phyloP scores from a whole-genome alignment of 1,140 invertebrate genomes.

The Triops longicaudatus region DNA sequence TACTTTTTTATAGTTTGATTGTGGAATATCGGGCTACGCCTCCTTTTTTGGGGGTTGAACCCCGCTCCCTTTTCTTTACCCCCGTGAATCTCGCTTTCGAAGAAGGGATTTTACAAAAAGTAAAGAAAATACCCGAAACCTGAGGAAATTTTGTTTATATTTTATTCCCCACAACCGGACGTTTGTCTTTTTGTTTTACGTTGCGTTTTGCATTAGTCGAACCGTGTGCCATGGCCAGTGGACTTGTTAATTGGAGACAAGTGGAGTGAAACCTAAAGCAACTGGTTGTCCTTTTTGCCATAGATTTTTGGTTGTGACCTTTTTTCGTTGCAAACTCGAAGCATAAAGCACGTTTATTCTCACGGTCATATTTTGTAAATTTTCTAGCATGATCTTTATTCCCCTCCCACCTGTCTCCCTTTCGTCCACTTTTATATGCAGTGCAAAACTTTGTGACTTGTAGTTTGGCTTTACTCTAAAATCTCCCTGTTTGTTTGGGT shows the following conservation, averaged over 20 bases:
- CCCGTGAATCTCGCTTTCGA: neutral
- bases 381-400: neutral
- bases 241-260: neutral
- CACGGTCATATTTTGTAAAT: neutral
- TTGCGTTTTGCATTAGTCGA: slow-evolving; percentile 15
- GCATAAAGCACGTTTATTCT: neutral
- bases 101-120: neutral
- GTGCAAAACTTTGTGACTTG: neutral
- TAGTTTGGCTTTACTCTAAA: slow-evolving; percentile 4
- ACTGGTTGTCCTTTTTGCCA: slow-evolving; percentile 6
- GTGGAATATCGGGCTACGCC: neutral
- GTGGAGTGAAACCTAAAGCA: neutral
- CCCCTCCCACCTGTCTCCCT: neutral
- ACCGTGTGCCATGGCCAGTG: slow-evolving; percentile 13
- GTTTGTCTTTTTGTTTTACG: neutral
- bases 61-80: neutral
- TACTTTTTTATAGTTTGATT: slow-evolving; percentile 9
- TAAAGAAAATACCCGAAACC: too few relatives aligned
- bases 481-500: slow-evolving; percentile 6
- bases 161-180: neutral
- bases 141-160: too few relatives aligned
- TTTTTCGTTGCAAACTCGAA: neutral
- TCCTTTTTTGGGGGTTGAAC: neutral
- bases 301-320: slow-evolving; percentile 6
- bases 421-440: slow-evolving; percentile 3